Evolutionary conservation across 1,140 invertebrate species (phyloP).

Genomic region (Limonius californicus): DNA sequence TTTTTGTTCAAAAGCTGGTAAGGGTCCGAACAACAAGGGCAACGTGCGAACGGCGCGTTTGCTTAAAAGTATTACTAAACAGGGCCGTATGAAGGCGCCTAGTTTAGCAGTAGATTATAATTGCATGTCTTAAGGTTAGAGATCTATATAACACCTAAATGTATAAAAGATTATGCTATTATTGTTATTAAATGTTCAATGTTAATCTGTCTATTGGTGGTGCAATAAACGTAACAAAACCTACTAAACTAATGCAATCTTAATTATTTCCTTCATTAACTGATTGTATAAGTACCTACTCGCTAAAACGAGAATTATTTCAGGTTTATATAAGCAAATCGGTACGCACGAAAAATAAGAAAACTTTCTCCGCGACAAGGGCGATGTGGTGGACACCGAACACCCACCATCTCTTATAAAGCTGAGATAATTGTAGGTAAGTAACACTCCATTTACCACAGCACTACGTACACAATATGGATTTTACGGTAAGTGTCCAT

Average conservation of each 20-base stretch:
- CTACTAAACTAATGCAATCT: not conserved
- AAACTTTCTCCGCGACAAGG: too few relatives aligned
- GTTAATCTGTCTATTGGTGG: constrained; percentile 8
- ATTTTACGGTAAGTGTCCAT: too few relatives aligned
- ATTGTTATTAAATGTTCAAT: constrained; percentile 10
- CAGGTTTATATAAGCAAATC: too few relatives aligned
- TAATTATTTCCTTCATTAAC: too few relatives aligned
- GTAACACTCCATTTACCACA: too few relatives aligned
- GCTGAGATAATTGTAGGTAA: too few relatives aligned
- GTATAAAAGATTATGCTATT: constrained; percentile 11
- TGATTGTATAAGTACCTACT: too few relatives aligned
- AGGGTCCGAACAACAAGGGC: constrained; percentile 49
- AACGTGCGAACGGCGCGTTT: constrained; percentile 12
- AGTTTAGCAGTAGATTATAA: constrained; percentile 5
- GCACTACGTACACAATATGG: too few relatives aligned
- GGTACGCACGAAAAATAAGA: too few relatives aligned
- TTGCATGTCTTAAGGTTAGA: constrained; percentile 3
- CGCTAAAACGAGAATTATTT: too few relatives aligned
- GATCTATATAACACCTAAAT: constrained; percentile 13
- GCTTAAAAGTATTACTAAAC: constrained; percentile 8
- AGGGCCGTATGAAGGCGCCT: constrained; percentile 5
- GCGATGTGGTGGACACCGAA: too few relatives aligned
- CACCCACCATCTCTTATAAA: too few relatives aligned
- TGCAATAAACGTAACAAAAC: constrained; percentile 9
- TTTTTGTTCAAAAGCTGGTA: constrained; percentile 46